Percentiles rank a stretch among this genome's conserved stretches.
Conservation (phyloP, 1,140 invertebrate species). For the Odontomachus brunneus region DNA sequence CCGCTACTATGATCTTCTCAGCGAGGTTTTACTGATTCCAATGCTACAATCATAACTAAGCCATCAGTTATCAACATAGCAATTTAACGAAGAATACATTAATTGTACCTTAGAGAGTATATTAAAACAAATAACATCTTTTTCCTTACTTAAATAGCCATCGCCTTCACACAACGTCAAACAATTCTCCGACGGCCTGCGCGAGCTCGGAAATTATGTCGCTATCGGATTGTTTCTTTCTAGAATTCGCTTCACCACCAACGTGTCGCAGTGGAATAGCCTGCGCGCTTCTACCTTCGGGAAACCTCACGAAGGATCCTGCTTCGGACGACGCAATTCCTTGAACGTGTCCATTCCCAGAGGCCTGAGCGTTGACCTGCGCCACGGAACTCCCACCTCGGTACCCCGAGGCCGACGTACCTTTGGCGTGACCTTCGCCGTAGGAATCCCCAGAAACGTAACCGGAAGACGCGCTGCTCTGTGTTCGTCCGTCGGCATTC, state of each 20-base stretch:
- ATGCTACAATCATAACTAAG: too few relatives aligned
- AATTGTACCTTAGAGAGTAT: too few relatives aligned
- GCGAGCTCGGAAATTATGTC: conserved; percentile 41
- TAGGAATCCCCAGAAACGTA: background rate
- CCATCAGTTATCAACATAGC: too few relatives aligned
- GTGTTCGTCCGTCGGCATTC: background rate
- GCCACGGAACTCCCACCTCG: conserved; percentile 40
- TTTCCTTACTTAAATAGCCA: background rate
- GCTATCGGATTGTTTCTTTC: background rate
- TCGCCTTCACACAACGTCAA: conserved; percentile 5
- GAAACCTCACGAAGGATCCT: conserved; percentile 64
- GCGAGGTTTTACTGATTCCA: too few relatives aligned
- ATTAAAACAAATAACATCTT: too few relatives aligned
- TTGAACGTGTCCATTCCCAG: conserved; percentile 60
- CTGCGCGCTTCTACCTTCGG: conserved; percentile 46
- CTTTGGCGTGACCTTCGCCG: background rate
- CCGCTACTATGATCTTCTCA: too few relatives aligned
- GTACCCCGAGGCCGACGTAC: conserved; percentile 62
- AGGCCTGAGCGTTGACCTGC: conserved; percentile 55
- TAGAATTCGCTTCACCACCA: conserved; percentile 57
- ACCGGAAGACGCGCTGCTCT: background rate
- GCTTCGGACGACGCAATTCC: conserved; percentile 68
- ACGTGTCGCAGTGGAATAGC: conserved; percentile 75
- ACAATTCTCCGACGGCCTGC: conserved; percentile 22
- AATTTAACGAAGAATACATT: too few relatives aligned